A percentile compares a stretch with the other conserved stretches of the same genome.
Conservation (phyloP, 2,113 vertebrate species). For the Epinephelus cyanopodus region DNA sequence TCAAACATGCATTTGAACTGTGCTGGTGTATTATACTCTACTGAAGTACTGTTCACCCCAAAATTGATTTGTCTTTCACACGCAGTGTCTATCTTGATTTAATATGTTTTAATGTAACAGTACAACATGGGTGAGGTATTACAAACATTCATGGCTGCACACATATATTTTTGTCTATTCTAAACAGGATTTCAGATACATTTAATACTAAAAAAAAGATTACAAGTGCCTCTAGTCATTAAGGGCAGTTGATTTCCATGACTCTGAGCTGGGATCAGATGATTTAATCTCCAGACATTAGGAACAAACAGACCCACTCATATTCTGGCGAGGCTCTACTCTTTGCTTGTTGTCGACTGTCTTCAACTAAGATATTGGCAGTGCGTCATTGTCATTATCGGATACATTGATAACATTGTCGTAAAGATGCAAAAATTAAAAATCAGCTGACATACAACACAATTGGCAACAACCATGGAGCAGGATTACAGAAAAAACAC, state of each 20-base stretch:
- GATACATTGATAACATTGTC: constrained; percentile 25
- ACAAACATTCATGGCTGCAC: constrained; percentile 59
- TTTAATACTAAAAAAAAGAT: constrained; percentile 18
- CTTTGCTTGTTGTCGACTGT: background rate
- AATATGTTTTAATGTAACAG: constrained; percentile 50
- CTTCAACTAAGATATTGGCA: constrained; percentile 52
- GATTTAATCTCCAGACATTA: constrained; percentile 16
- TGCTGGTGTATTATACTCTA: background rate
- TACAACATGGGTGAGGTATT: constrained; percentile 46
- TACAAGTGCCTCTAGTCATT: constrained; percentile 24
- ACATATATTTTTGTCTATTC: constrained; percentile 20
- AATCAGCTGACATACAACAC: constrained; percentile 14
- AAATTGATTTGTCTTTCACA: background rate
- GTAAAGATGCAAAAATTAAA: constrained; percentile 33
- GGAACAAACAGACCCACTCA: constrained; percentile 9
- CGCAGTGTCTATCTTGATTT: background rate
- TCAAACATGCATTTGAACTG: background rate
- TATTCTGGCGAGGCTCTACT: constrained; percentile 4
- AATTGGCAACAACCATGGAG: constrained; percentile 39
- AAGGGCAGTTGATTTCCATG: background rate
- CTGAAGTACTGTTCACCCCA: background rate
- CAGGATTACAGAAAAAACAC: constrained; percentile 25
- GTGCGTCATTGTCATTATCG: constrained; percentile 5
- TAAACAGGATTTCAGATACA: background rate
- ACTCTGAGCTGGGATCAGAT: constrained; percentile 18